phyloP scores from a whole-genome alignment of 2,113 vertebrate species.

The Mungos mungo region DNA sequence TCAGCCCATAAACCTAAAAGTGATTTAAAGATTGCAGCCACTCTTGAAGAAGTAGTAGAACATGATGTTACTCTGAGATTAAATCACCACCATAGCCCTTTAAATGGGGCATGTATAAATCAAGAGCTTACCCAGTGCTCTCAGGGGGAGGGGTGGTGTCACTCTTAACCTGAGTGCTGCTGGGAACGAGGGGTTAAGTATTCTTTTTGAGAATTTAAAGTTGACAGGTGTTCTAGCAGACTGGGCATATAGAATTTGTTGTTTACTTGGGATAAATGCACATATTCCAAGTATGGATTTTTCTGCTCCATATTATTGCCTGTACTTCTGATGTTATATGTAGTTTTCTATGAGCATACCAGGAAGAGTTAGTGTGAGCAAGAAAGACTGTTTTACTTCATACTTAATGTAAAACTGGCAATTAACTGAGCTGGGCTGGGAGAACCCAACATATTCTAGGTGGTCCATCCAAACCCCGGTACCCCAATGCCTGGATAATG shows the following conservation, averaged over 20 bases:
- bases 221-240: not conserved
- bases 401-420: not conserved
- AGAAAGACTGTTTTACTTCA: not conserved
- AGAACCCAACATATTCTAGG: not conserved
- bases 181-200: not conserved
- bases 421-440: not conserved
- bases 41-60: not conserved
- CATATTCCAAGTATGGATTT: not conserved
- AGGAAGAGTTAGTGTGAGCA: not conserved
- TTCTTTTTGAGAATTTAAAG: not conserved
- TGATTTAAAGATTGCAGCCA: not conserved
- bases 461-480: not conserved
- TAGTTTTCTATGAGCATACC: not conserved
- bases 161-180: not conserved
- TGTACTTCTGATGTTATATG: not conserved
- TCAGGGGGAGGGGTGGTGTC: not conserved
- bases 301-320: not conserved
- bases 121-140: not conserved
- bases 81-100: not conserved
- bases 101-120: not conserved
- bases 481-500: not conserved
- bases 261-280: not conserved
- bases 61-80: not conserved
- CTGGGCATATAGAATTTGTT: not conserved
- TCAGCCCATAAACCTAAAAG: not conserved